Evolutionary conservation across 2,797 vertebrate species (phyloP), one percentile per base, ranked within the genome.

Genomic region (Catostomus latipinnis): DNA sequence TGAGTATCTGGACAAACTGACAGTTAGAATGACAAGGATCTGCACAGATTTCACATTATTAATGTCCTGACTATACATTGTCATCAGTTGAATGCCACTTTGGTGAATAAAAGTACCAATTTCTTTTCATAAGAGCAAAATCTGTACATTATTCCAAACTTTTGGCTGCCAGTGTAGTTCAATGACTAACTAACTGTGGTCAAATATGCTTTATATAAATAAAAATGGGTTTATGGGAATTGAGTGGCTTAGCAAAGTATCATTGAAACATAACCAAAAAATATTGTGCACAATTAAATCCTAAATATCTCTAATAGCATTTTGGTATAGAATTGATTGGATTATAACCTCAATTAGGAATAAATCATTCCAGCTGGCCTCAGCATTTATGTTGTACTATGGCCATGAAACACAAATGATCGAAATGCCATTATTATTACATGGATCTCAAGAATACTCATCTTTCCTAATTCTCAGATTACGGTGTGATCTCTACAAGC

Each of bases 251-350:
- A 76, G 74, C 63, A 50, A 68, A 63, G 49, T 43, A 9, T 50
- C 5, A 3, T 14, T 14, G 66, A 70, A 80, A 60, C 14, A 72
- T 53, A 67, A 76, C 48, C 58, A 6, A 56, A 65, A 75, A 83
- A 54, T 49, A 70, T 61, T 18, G 52, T 54, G 13, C 61, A 58
- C 43, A 71, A 81, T 74, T 74, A 80, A 63, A 53, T 63, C 43
- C 45, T 22, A 16, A 68, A 77, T 78, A 13, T 69, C 76, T 81
- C 45, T 22, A 53, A 72, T 69, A 43, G 61, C 82, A 43, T 74
- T 82, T 78, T 71, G 61, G 22, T 22, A 6, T 53, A 65, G 70
- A 63, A 81, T 49, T 68, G 70, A 83, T 48, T 52, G 69, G 7
- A 22, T 71, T 67, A 65, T 14, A 34, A 1, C 18, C 11, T 66